Evolutionary conservation across 2,888 invertebrate genomes (phyloP).

Genomic region (Eupithecia centaureata): DNA sequence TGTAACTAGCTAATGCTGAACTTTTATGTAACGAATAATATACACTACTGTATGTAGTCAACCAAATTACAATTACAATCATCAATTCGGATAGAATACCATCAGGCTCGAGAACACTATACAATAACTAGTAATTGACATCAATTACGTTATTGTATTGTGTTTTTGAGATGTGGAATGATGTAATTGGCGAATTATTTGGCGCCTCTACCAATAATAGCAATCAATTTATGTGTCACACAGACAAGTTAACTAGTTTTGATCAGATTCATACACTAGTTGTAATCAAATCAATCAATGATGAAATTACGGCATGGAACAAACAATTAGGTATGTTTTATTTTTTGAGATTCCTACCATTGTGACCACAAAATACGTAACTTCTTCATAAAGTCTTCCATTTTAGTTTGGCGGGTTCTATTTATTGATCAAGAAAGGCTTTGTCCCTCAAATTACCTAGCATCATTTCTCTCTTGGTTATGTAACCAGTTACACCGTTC

Average conservation of each 20-base stretch:
- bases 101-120: too few species aligned
- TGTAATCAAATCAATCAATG: slow-evolving; percentile 1
- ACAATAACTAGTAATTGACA: too few species aligned
- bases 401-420: too few species aligned
- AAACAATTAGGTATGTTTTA: neutral
- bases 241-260: neutral
- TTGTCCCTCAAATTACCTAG: too few species aligned
- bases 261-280: neutral
- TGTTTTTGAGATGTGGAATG: slow-evolving; percentile 15
- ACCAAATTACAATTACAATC: neutral
- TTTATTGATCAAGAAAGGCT: too few species aligned
- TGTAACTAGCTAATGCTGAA: too few species aligned
- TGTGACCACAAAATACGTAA: too few species aligned
- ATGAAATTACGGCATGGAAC: neutral
- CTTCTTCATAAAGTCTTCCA: too few species aligned
- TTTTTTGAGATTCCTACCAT: neutral
- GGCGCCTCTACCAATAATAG: slow-evolving; percentile 21
- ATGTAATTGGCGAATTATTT: slow-evolving; percentile 27
- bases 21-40: too few species aligned
- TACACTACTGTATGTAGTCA: neutral
- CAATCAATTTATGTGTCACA: slow-evolving; percentile 17
- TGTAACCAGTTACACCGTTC: too few species aligned
- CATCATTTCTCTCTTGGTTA: too few species aligned
- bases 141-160: neutral
- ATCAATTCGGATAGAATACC: neutral